Evolutionary conservation across 2,113 vertebrate species (phyloP).

Genomic region (Salvelinus alpinus): DNA sequence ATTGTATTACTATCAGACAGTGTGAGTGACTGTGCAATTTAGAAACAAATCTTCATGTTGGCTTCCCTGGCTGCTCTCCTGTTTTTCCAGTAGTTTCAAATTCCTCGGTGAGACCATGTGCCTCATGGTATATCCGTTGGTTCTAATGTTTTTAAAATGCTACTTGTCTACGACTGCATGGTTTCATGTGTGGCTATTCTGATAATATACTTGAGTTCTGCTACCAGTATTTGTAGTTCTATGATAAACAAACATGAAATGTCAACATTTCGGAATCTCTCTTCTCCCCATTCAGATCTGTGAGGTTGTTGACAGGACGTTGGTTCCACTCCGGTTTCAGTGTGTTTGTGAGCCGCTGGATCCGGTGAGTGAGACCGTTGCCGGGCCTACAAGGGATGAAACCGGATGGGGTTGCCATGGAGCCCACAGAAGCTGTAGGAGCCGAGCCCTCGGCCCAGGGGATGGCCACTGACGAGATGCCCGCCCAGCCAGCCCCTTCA

Average conservation of each 20-base stretch:
- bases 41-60: conserved; percentile 15
- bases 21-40: neutral
- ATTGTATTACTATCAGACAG: neutral
- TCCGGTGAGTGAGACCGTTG: conserved; percentile 8
- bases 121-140: conserved; percentile 42
- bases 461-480: conserved; percentile 10
- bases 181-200: neutral
- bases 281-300: neutral
- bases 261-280: no score
- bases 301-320: conserved; percentile 22
- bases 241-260: neutral
- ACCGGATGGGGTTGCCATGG: conserved; percentile 74
- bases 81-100: conserved; percentile 37
- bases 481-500: conserved; percentile 14
- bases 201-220: no score
- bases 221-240: no score
- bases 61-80: conserved; percentile 30
- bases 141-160: neutral
- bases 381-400: conserved; percentile 63
- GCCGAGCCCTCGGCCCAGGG: conserved; percentile 32
- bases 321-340: neutral
- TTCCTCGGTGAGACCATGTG: conserved; percentile 39
- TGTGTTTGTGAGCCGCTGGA: conserved; percentile 21
- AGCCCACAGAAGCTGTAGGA: conserved; percentile 58
- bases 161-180: neutral